A percentile compares a stretch with the other conserved stretches of the same genome.
Conservation (phyloP, 53 echinoderm and acorn worm species). For the Glandiceps talaboti region DNA sequence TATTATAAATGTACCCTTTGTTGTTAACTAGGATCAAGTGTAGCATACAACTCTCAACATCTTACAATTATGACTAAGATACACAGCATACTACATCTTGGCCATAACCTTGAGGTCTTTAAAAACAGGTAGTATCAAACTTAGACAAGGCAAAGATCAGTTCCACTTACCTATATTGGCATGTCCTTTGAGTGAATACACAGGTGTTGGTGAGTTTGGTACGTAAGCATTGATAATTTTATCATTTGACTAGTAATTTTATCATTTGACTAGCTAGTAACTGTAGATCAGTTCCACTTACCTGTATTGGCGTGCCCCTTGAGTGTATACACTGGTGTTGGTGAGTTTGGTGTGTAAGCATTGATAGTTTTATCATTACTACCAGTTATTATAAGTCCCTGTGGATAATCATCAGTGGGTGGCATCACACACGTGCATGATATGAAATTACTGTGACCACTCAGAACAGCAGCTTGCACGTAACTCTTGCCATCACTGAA, state of each 20-base stretch:
- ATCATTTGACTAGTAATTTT: too few relatives aligned
- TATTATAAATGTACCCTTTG: too few relatives aligned
- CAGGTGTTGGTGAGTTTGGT: conserved; percentile 62
- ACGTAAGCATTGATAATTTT: conserved; percentile 78
- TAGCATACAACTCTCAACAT: too few relatives aligned
- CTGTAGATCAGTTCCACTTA: too few relatives aligned
- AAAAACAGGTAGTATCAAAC: too few relatives aligned
- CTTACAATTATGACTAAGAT: too few relatives aligned
- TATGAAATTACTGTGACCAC: conserved; percentile 84
- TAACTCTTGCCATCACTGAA: conserved; percentile 25
- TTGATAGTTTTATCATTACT: conserved; percentile 88
- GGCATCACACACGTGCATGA: conserved; percentile 72
- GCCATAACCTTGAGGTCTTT: too few relatives aligned
- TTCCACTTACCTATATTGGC: conserved; percentile 62
- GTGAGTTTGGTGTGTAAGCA: conserved; percentile 73
- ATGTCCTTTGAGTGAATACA: conserved; percentile 68
- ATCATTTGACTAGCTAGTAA: too few relatives aligned
- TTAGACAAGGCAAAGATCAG: too few relatives aligned
- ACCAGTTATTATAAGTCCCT: conserved; percentile 77
- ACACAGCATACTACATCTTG: too few relatives aligned
- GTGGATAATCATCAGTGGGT: conserved; percentile 65
- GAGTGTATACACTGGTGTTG: conserved; percentile 61
- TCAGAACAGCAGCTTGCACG: conserved; percentile 70
- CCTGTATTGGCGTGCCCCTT: conserved; percentile 76
- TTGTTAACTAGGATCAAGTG: too few relatives aligned